phyloP scores from a whole-genome alignment of 2,797 vertebrate species.

The Eupleurogrammus muticus region DNA sequence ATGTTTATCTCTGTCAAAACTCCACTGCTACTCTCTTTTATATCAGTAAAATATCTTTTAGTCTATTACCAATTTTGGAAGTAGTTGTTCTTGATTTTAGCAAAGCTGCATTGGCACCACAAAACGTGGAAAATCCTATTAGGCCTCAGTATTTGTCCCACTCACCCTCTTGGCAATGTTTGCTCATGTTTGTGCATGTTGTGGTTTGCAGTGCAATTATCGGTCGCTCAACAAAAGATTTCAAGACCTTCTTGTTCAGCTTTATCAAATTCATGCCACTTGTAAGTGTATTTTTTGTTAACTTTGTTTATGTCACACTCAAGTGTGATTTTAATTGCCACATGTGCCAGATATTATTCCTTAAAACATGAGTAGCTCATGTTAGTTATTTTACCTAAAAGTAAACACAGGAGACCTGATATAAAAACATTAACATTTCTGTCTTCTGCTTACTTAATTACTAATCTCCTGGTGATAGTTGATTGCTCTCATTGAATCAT shows the following conservation, averaged over 20 bases:
- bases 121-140: constrained; percentile 1
- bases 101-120: neutral
- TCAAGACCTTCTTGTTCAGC: constrained; percentile 96
- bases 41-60: neutral
- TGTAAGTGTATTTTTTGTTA: constrained; percentile 86
- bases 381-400: neutral
- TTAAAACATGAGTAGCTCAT: neutral
- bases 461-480: constrained; percentile 2
- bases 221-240: constrained; percentile 94
- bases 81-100: neutral
- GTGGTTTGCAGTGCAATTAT: constrained; percentile 97
- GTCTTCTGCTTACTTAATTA: neutral
- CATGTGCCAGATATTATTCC: neutral
- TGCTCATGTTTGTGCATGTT: constrained; percentile 83
- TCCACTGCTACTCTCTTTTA: constrained; percentile 21
- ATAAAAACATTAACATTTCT: constrained; percentile 13
- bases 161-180: constrained; percentile 34
- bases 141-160: constrained; percentile 3
- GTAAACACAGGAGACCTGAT: constrained; percentile 65
- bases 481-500: constrained; percentile 4
- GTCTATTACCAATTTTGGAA: neutral
- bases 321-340: constrained; percentile 2
- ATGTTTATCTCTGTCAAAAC: constrained; percentile 15
- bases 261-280: constrained; percentile 96
- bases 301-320: neutral